Evolutionary conservation across 2,888 invertebrate genomes (phyloP), one percentile per base, ranked within the genome.

Genomic region (Tipula unca): DNA sequence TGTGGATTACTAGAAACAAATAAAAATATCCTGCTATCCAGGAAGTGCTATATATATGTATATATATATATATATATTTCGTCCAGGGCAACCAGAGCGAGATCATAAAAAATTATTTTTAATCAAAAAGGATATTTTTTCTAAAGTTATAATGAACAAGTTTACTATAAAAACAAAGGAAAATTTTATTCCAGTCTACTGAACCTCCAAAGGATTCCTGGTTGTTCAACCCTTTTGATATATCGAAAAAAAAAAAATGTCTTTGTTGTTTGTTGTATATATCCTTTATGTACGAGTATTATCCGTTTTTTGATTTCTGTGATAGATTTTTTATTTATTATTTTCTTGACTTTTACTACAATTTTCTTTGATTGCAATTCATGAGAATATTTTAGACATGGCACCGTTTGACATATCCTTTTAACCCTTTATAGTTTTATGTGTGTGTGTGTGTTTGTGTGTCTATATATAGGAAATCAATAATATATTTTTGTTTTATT

Each of bases 191-290:
- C 25, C 69, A 69, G 69, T 69, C 69, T 69, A 25, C 20, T 69
- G 3, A 69, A 25, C 69, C 0, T 69, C 13, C 1, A 69, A 69
- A 69, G 69, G 69, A 69, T 69, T 25, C 69, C 13, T 10, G 69
- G 25, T 69, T 69, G 69, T 69, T 69, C 69, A 69, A 69, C 69
- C 69, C 69, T 69, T 69, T 69, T 69, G 69, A 69, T 69, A 69
- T 2, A 6, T 25, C 69, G 25, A 25, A 6, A 25, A 69, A 69
- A 25, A 69, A 69, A 25, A 17, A 17, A 17, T 25, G 20, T 42
- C 42, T 42, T 48, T 69, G 69, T 69, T 25, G 69, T 10, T 69
- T 69, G 69, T 69, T 69, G 69, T 69, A 25, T 5, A 25, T 69
- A 69, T 54, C 17, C 48, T 54, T 54, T 54, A 17, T 48, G 3